phyloP scores from a whole-genome alignment of 2,113 vertebrate genomes.

The Mirza zaza region DNA sequence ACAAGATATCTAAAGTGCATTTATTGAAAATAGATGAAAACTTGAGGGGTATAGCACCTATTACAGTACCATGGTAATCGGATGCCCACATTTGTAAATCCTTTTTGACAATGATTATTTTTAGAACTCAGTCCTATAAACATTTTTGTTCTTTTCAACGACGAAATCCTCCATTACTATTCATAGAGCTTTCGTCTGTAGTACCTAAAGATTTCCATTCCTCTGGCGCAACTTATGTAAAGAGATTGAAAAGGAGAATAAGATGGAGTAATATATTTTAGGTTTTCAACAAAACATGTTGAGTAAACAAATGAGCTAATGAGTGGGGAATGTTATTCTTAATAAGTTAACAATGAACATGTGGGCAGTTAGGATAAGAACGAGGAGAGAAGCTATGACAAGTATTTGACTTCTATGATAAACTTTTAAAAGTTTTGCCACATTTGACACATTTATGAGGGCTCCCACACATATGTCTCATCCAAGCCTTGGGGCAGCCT shows the following conservation, averaged over 20 bases:
- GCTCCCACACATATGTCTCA: neutral
- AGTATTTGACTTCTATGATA: neutral
- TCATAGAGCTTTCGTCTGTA: neutral
- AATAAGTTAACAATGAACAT: neutral
- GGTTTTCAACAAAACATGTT: neutral
- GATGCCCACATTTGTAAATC: neutral
- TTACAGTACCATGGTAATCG: neutral
- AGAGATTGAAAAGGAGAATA: slow-evolving; percentile 76
- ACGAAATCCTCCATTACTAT: neutral
- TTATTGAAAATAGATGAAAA: neutral
- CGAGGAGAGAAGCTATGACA: neutral
- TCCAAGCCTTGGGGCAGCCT: neutral
- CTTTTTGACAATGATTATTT: neutral
- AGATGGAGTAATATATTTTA: slow-evolving; percentile 26
- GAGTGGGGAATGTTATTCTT: neutral
- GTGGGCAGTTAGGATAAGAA: neutral
- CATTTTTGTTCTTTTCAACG: neutral
- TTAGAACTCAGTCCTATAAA: neutral
- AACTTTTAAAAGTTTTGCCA: neutral
- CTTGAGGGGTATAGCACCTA: neutral
- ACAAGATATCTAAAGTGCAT: neutral
- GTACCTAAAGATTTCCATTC: neutral
- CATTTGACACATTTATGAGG: neutral
- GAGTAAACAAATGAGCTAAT: neutral
- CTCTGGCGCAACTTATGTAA: neutral